phyloP scores from a whole-genome alignment of 2,888 invertebrate genomes.

The Zaprionus obscuricornis region DNA sequence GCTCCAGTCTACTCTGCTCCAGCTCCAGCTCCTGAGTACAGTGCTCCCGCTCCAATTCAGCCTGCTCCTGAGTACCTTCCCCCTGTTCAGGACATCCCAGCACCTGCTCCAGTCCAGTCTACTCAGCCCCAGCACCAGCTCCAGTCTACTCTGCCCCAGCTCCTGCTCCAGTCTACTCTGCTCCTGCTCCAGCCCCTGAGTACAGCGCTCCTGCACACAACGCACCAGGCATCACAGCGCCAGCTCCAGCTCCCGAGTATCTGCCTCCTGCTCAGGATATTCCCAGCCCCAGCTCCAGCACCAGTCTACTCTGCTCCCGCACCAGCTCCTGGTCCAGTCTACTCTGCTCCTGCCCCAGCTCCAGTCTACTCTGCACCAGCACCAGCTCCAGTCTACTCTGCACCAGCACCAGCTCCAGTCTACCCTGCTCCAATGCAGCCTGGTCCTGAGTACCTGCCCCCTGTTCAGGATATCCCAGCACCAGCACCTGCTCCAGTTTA shows the following conservation, averaged over 20 bases:
- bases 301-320: constrained; percentile 44
- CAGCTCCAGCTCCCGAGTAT: constrained; percentile 39
- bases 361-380: constrained; percentile 42
- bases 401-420: constrained; percentile 16
- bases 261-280: constrained; percentile 43
- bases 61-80: neutral
- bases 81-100: too few species aligned
- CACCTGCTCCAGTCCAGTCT: constrained; percentile 16
- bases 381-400: constrained; percentile 34
- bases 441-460: constrained; percentile 5
- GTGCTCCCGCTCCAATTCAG: neutral
- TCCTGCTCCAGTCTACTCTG: constrained; percentile 26
- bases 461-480: constrained; percentile 1
- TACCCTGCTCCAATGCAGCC: constrained; percentile 8
- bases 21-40: constrained; percentile 1
- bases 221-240: constrained; percentile 28
- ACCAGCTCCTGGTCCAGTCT: constrained; percentile 29
- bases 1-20: neutral
- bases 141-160: constrained; percentile 43
- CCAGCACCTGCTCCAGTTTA: constrained; percentile 3
- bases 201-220: constrained; percentile 38
- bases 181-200: constrained; percentile 23
- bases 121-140: constrained; percentile 33
- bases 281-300: constrained; percentile 39
- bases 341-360: constrained; percentile 41